Base-by-base conservation (phyloP, 2,113 vertebrate genomes). In the Dasyurus viverrinus region DNA sequence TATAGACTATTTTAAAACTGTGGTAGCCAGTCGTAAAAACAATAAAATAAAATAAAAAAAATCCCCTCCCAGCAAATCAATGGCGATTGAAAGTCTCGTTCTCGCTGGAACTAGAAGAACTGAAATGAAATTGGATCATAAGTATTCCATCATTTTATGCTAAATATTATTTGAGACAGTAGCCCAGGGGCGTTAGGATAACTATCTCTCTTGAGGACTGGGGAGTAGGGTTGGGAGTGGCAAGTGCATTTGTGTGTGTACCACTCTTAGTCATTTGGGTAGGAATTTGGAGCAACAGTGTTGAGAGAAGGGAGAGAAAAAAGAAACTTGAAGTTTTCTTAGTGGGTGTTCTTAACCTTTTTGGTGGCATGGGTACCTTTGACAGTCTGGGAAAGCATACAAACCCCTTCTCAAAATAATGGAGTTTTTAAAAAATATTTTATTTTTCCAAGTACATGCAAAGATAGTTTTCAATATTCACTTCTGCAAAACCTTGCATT, bases 1-100 rank as follows among this genome's bases (percentile, higher is more conserved):
- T 92, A 96, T 96, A 97, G 94, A 22, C 84, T 54, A 53, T 97
- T 97, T 97, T 95, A 96, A 96, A 97, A 90, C 93, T 96, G 96
- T 54, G 91, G n/a, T 76, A n/a, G 36, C n/a, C 6, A 42, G 68
- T 42, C 19, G 6, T 36, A 84, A 22, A 84, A 76, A 42, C 50
- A 52, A 52, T 52, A 0, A 2, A 42, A n/a, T n/a, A 68, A 76
- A 47, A 47, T 2, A 47, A 1, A 6, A 42, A 84, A 84, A 84
- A 42, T n/a, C 1, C 5, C 7, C 16, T 84, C 19, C 68, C 68
- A 42, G 36, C 14, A 76, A 6, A 84, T 42, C 68, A 8, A n/a
- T 84, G 16, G n/a, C 19, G 68, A 84, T 84, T 84, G 60, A n/a
- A 30, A 76, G 36, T 30, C 55, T 76, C n/a, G 7, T 42, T 84